Conservation (phyloP, 2,888 invertebrate genomes). For the Gerris lacustris region DNA sequence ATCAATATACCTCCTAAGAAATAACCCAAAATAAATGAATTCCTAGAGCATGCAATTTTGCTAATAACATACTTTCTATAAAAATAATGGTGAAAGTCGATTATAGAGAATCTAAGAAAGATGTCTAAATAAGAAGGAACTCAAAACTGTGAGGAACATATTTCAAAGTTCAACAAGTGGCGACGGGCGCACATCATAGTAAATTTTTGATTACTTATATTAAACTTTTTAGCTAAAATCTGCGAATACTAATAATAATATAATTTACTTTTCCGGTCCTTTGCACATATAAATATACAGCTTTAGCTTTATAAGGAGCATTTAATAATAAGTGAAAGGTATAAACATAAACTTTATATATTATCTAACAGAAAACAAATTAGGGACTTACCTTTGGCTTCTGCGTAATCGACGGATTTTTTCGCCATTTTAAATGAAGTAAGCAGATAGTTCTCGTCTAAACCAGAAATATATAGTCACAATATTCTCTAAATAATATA, state of each 20-base stretch:
- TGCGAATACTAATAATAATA: not conserved
- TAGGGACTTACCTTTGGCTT: not conserved
- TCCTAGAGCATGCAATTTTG: too few relatives aligned
- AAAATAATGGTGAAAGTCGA: too few relatives aligned
- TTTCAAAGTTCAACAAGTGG: too few relatives aligned
- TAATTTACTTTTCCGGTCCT: not conserved
- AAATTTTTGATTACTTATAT: too few relatives aligned
- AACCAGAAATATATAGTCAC: not conserved
- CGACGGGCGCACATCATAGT: too few relatives aligned
- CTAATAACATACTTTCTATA: too few relatives aligned
- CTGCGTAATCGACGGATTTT: not conserved
- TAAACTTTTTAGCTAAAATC: not conserved
- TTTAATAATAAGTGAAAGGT: not conserved
- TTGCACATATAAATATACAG: not conserved
- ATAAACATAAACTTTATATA: not conserved
- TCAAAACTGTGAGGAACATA: too few relatives aligned
- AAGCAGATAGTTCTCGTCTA: not conserved
- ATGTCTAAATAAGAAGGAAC: too few relatives aligned
- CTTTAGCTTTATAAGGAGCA: not conserved
- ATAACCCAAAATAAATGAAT: too few relatives aligned
- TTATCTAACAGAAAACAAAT: not conserved
- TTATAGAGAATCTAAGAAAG: too few relatives aligned
- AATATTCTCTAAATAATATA: too few relatives aligned
- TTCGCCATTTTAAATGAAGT: not conserved
- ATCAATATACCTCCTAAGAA: too few relatives aligned